Evolutionary conservation across 2,113 vertebrate genomes (phyloP).

Genomic region (Tapirus terrestris): DNA sequence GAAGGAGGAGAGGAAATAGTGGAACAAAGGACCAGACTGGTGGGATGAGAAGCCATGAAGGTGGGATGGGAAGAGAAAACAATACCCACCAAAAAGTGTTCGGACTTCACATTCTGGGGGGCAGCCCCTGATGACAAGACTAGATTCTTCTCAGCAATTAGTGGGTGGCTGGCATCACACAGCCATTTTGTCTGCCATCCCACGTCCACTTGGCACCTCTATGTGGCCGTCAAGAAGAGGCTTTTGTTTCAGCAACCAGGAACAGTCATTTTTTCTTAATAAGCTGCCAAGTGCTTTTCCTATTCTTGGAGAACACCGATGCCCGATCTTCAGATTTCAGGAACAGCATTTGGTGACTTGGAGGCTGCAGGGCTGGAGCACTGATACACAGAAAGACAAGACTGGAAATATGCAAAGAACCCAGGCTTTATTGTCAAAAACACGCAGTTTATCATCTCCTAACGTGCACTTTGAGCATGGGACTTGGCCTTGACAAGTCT

Average conservation of each 20-base stretch:
- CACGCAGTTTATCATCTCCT: not conserved
- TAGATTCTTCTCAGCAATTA: not conserved
- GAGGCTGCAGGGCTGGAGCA: not conserved
- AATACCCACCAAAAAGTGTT: not conserved
- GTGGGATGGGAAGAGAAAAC: not conserved
- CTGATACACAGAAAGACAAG: not conserved
- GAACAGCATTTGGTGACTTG: not conserved
- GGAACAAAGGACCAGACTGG: not conserved
- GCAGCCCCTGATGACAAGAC: not conserved
- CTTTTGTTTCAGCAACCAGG: not conserved
- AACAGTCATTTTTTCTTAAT: not conserved
- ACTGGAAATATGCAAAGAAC: not conserved
- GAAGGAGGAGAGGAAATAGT: not conserved
- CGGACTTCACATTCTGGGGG: not conserved
- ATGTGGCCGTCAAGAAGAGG: not conserved
- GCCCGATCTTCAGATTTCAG: not conserved
- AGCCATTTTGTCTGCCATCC: not conserved
- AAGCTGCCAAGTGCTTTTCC: not conserved
- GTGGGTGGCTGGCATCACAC: not conserved
- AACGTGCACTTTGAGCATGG: not conserved
- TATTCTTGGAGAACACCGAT: not conserved
- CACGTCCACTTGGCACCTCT: not conserved
- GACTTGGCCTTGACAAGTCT: not conserved
- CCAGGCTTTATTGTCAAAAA: not conserved
- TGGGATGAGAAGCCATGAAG: not conserved